Base-by-base conservation (phyloP, 1,140 invertebrate species). In the Drosophila leontia region DNA sequence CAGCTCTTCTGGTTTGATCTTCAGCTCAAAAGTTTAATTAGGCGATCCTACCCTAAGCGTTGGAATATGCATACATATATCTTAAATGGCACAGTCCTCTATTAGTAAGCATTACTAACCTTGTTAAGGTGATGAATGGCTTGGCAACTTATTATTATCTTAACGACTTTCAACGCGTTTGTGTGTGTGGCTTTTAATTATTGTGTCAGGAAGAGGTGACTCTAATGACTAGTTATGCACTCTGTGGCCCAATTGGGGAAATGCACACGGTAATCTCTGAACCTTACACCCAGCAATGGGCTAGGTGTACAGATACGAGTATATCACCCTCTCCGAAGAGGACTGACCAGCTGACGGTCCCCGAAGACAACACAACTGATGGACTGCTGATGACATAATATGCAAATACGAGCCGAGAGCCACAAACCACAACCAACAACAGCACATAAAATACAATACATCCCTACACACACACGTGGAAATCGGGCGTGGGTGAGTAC, bases 381-480 rank as follows among this genome's bases (percentile, higher is more conserved):
- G 83, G 83, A 87, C 83, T 63, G 58, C 79, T 85, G 85, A 90
- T 90, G 85, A 90, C 85, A 90, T 91, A 90, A 90, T 90, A 90
- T 90, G 85, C 85, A 90, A 90, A 90, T 90, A 39, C 51, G 11
- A 23, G 13, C 13, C 58, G 63, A 78, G 41, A 62, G 51, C 70
- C 75, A 48, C 78, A 71, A 80, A 71, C 69, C 50, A 80, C 55
- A 83, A 68, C 61, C 74, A 82, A 63, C 42, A 34, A 50, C 32
- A 56, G 61, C 34, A 62, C 60, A 65, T 68, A 60, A 55, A 81
- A 68, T 34, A 62, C 26, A 75, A 68, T 34, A 59, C 26, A 75
- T 56, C 44, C 62, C 37, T 45, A 50, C 35, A 42, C 32, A 45
- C 34, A 39, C 53, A 47, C 67, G 23, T 23, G 53, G 29, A 41